Evolutionary conservation across 2,888 invertebrate genomes (phyloP).

Genomic region (Falcaria lacertinaria): DNA sequence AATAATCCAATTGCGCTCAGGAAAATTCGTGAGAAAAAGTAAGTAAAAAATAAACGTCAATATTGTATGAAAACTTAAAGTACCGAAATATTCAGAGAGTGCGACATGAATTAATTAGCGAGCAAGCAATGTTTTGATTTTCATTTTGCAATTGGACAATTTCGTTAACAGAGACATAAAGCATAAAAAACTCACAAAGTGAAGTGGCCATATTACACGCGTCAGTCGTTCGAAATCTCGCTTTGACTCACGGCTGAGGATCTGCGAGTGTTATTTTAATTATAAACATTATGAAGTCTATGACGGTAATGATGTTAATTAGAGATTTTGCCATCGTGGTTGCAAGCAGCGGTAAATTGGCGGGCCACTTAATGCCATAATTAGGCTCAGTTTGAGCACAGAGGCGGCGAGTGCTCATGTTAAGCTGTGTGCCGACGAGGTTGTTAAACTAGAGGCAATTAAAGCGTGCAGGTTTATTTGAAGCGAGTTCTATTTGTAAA

Average conservation of each 20-base stretch:
- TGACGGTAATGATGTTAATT: slow-evolving; percentile 52
- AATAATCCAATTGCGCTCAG: too few relatives aligned
- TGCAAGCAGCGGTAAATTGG: slow-evolving; percentile 61
- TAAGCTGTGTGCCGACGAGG: slow-evolving; percentile 56
- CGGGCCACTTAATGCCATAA: slow-evolving; percentile 61
- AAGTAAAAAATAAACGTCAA: too few relatives aligned
- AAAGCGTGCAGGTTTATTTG: slow-evolving; percentile 32
- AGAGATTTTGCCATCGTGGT: slow-evolving; percentile 58
- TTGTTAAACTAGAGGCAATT: slow-evolving; percentile 48
- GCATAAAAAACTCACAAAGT: slow-evolving; percentile 47
- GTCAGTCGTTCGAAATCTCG: slow-evolving; percentile 47
- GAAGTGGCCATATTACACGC: slow-evolving; percentile 60
- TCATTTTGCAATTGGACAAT: not conserved
- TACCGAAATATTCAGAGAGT: too few relatives aligned
- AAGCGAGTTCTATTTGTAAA: too few relatives aligned
- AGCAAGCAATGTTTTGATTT: not conserved
- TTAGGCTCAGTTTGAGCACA: slow-evolving; percentile 63
- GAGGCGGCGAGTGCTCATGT: slow-evolving; percentile 44
- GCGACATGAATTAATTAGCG: not conserved
- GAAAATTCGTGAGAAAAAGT: too few relatives aligned
- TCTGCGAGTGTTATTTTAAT: slow-evolving; percentile 73
- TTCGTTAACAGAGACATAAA: slow-evolving; percentile 14
- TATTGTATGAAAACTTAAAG: too few relatives aligned
- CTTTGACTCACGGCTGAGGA: slow-evolving; percentile 59
- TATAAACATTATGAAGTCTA: slow-evolving; percentile 68